Percentiles rank a stretch among this genome's conserved stretches.
Evolutionary conservation across 2,888 invertebrate species (phyloP).

Genomic region (Mesochorus sp.): DNA sequence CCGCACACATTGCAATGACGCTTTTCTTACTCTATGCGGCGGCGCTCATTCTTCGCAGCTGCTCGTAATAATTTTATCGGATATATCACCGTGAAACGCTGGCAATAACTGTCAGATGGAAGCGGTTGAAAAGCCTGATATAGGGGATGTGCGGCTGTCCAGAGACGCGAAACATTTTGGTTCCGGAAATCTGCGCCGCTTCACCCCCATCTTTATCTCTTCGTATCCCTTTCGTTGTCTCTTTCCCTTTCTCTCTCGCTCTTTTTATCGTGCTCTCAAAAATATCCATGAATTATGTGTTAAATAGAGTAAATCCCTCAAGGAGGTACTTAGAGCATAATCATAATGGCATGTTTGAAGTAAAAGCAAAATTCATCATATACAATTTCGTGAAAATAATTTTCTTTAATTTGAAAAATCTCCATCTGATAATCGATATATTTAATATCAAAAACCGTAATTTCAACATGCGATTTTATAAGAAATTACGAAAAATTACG

Average conservation of each 20-base stretch:
- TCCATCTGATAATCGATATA: no score
- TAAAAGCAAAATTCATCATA: no score
- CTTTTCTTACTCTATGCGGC: conserved; percentile 21
- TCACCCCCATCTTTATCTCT: background rate
- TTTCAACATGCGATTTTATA: no score
- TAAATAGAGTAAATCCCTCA: conserved; percentile 23
- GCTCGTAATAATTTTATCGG: conserved; percentile 77
- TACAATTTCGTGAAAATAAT: no score
- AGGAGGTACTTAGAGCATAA: no score
- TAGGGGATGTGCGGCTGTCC: conserved; percentile 66
- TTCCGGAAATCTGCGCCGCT: conserved; percentile 65
- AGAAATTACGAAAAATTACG: no score
- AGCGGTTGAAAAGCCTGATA: conserved; percentile 73
- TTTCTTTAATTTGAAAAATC: no score
- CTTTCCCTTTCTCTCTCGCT: conserved; percentile 28
- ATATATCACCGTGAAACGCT: conserved; percentile 73
- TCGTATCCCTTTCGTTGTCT: background rate
- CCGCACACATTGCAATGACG: background rate
- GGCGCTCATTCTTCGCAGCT: conserved; percentile 69
- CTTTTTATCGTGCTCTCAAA: conserved; percentile 46
- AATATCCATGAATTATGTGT: conserved; percentile 46
- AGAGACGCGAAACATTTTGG: conserved; percentile 68
- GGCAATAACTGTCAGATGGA: conserved; percentile 76
- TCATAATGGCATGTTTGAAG: no score
- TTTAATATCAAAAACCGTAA: no score